Base-by-base conservation (phyloP, 1,140 invertebrate genomes). In the Orius laevigatus region DNA sequence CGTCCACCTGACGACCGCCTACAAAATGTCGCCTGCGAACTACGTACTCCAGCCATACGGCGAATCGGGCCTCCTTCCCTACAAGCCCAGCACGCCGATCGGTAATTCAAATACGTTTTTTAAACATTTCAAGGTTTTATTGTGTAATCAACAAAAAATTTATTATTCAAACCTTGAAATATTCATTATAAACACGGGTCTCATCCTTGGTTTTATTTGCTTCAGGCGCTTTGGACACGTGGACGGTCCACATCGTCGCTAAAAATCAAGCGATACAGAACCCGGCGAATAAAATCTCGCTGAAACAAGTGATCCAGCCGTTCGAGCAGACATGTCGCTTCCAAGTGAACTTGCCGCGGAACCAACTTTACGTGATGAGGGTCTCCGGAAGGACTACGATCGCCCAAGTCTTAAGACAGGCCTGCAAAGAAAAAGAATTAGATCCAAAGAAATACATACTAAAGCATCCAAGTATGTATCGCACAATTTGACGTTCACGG, bases 31-130 rank as follows among this genome's bases (percentile, higher is more conserved):
- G 54, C 78, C 82, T 8, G 76, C 75, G 35, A 75, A 70, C 56
- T 75, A 84, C 62, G 71, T 75, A n/a, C 66, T 84, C n/a, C 74
- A 78, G 60, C 71, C 77, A 2, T 65, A 76, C 42, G 76, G 75
- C 34, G 70, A 75, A 66, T 49, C 74, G 46, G 72, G 73, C 53
- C 62, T 74, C 54, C 61, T 81, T 54, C 73, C 75, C 35, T 84
- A 79, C 70, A 81, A 82, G 61, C 78, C 83, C 3, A 83, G 78
- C 60, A 84, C 83, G 42, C 79, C 80, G n/a, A 79, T 87, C 44
- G 82, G 78, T 60, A 45, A 53, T 49, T 38, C 10, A 3, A n/a
- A 42, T 16, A 16, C 14, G 40, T 11, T 42, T 18, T 42, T 42
- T 4, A 16, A 19, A 16, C 16, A 4, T 42, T 16, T 42, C 12